Conservation (phyloP, 2,113 vertebrate species). For the Antechinus flavipes region DNA sequence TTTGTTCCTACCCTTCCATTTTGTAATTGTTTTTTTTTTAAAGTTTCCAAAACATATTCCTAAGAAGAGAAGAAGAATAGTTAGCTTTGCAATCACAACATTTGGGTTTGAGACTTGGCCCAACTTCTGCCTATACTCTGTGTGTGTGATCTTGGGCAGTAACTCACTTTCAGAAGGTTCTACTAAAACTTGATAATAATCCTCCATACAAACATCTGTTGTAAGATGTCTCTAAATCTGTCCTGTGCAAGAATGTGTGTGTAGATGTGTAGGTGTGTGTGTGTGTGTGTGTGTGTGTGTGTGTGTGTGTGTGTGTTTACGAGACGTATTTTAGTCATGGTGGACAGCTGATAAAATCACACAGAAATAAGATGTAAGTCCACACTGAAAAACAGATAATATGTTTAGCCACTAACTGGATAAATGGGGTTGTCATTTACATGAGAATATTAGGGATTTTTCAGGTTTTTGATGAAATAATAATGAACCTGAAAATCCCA, state of each 20-base stretch:
- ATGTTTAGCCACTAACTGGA: neutral
- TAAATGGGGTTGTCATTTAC: too few species aligned
- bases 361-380: neutral
- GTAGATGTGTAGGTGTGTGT: too few species aligned
- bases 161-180: too few species aligned
- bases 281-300: too few species aligned
- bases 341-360: neutral
- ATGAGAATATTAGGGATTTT: too few species aligned
- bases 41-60: neutral
- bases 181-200: neutral
- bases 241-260: too few species aligned
- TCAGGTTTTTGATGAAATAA: too few species aligned
- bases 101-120: neutral
- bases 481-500: too few species aligned
- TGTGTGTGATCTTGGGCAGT: too few species aligned
- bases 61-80: neutral
- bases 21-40: neutral
- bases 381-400: neutral
- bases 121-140: too few species aligned
- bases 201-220: neutral
- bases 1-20: neutral
- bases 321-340: too few species aligned
- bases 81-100: neutral
- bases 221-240: neutral
- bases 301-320: too few species aligned